Base-by-base conservation (phyloP, 2,888 invertebrate species). In the Lapara coniferarum region DNA sequence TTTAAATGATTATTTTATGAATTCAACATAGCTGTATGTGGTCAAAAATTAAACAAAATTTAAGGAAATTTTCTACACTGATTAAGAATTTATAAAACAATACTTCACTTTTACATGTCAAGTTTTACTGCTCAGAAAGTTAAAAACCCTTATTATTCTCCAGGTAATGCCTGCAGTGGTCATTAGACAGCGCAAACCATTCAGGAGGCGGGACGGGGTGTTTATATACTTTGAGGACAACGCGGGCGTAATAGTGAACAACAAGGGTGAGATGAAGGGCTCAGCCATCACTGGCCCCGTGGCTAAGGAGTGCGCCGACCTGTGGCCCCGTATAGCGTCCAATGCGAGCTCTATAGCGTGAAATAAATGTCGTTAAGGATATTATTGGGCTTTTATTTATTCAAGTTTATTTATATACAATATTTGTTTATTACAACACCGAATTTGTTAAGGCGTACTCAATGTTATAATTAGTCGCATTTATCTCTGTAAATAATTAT, bases 161-260 rank as follows among this genome's bases (percentile, higher is more conserved):
- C 81, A 95, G 98, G 98, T 99, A 83, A 99, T 99, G 98, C 99
- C 99, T 75, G 99, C 99, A 83, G 99, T 99, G 79, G 99, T 99
- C 37, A 98, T 99, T 85, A 95, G 99, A 90, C 99, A 99, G 90
- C 96, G 99, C 80, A 99, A 99, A 94, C 98, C 99, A 14, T 99
- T 98, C 94, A 96, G 99, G 80, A 98, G 99, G 97, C 98, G 99
- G 96, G 99, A 99, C 89, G 99, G 99, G 57, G 97, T 98, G 73
- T 99, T 99, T 89, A 98, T 99, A 94, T 99, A 99, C 93, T 99
- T 99, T 91, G 99, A 99, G 91, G 99, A 99, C 91, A 99, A 99
- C 93, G 99, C 99, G 37, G 99, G 99, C 69, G 99, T 99, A 66
- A 99, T 99, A 90, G 99, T 99, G 69, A 99, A 99, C 92, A 99